Evolutionary conservation across 2,888 invertebrate species (phyloP).

Genomic region (Asteroscopus sphinx): DNA sequence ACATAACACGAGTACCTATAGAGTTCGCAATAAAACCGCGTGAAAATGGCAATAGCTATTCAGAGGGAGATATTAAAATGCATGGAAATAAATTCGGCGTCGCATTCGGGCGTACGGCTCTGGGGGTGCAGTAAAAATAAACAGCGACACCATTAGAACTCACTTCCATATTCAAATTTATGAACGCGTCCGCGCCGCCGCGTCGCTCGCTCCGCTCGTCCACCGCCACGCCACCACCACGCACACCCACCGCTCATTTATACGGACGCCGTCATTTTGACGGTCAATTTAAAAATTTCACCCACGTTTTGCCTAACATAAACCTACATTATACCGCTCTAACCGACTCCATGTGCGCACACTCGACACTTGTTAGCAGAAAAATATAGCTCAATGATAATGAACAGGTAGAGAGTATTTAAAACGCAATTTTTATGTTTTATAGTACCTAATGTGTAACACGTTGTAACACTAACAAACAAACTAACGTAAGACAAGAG

Average conservation of each 20-base stretch:
- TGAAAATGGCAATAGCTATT: slow-evolving; percentile 89
- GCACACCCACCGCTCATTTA: slow-evolving; percentile 74
- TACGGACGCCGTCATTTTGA: slow-evolving; percentile 78
- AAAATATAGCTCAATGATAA: slow-evolving; percentile 35
- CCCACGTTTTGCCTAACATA: slow-evolving; percentile 72
- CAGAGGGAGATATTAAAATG: slow-evolving; percentile 90
- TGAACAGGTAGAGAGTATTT: slow-evolving; percentile 41
- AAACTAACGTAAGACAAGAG: slow-evolving; percentile 52
- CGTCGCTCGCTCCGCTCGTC: slow-evolving; percentile 57
- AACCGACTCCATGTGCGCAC: slow-evolving; percentile 38
- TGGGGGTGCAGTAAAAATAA: slow-evolving; percentile 90
- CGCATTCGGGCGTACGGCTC: slow-evolving; percentile 89
- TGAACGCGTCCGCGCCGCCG: slow-evolving; percentile 82
- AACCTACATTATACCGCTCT: slow-evolving; percentile 46
- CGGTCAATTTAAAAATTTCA: slow-evolving; percentile 83
- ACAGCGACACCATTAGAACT: slow-evolving; percentile 90
- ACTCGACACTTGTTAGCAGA: slow-evolving; percentile 47
- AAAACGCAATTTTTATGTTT: slow-evolving; percentile 46
- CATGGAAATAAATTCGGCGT: slow-evolving; percentile 90
- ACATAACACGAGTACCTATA: slow-evolving; percentile 77
- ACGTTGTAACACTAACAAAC: slow-evolving; percentile 51
- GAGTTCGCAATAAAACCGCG: slow-evolving; percentile 86
- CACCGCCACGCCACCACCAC: slow-evolving; percentile 44
- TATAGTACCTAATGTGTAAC: slow-evolving; percentile 51
- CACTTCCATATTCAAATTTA: slow-evolving; percentile 91